phyloP scores from a whole-genome alignment of 2,797 vertebrate species.

The Sebastes paucispinis region DNA sequence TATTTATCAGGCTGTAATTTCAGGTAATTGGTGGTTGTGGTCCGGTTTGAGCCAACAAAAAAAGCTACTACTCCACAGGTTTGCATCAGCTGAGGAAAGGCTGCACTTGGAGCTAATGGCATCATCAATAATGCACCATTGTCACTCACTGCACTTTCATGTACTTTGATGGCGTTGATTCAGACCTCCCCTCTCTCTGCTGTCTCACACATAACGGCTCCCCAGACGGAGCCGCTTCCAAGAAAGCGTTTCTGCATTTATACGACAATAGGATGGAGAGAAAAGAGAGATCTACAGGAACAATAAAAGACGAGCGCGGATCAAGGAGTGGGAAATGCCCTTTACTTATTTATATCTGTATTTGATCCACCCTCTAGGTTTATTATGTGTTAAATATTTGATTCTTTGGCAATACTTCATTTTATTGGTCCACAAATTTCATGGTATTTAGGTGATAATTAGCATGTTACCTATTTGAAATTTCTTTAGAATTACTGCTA shows the following conservation, averaged over 20 bases:
- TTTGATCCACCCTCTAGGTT: not conserved
- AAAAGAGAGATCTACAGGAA: slow-evolving; percentile 23
- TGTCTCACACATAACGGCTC: slow-evolving; percentile 28
- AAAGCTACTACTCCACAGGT: not conserved
- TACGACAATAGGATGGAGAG: not conserved
- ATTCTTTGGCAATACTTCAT: not conserved
- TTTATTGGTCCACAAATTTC: too few relatives aligned
- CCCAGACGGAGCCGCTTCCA: slow-evolving; percentile 37
- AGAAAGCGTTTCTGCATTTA: slow-evolving; percentile 30
- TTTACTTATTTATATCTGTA: not conserved
- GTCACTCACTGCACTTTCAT: slow-evolving; percentile 50
- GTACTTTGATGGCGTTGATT: slow-evolving; percentile 22
- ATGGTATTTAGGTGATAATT: too few relatives aligned
- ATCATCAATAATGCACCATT: slow-evolving; percentile 54
- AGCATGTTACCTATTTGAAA: too few relatives aligned
- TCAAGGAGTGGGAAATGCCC: not conserved
- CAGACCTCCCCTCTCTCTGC: not conserved
- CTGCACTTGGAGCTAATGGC: slow-evolving; percentile 39
- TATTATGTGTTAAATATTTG: not conserved
- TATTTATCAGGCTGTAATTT: not conserved
- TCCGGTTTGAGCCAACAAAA: not conserved
- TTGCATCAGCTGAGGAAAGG: not conserved
- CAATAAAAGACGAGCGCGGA: not conserved
- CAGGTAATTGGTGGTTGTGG: not conserved
- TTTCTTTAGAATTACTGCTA: too few relatives aligned